These are phyloP conservation scores for Podarcis cretensis DNA, from an alignment of 2,113 vertebrate genomes.

Conservation along the genomic window DNA sequence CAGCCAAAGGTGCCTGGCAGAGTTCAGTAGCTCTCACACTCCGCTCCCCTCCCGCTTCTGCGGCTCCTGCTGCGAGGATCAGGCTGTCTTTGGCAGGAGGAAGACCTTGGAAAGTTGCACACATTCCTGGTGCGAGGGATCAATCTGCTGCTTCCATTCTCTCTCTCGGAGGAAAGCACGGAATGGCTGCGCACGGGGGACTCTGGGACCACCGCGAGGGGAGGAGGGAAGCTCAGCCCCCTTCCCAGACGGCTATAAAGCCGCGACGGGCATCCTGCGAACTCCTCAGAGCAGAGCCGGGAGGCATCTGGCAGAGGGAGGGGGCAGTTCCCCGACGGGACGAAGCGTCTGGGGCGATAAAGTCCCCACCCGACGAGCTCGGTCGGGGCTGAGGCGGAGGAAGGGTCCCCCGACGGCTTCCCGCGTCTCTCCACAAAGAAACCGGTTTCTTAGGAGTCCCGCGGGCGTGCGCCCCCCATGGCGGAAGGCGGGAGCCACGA, in stretches of 20 bases:
- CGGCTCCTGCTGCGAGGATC: neutral
- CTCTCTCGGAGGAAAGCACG: constrained; percentile 5
- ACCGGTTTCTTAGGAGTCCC: neutral
- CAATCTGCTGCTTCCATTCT: neutral
- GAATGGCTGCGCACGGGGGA: constrained; percentile 48
- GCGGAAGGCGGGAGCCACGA: neutral
- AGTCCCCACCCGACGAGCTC: too few relatives aligned
- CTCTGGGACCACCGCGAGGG: constrained; percentile 76
- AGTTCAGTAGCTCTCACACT: neutral
- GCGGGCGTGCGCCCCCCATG: neutral
- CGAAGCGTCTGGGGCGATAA: neutral
- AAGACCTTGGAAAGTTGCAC: constrained; percentile 22
- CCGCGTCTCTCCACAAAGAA: neutral
- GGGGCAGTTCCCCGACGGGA: neutral
- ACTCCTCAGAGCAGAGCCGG: constrained; percentile 42
- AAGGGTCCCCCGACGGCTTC: neutral
- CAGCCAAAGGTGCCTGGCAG: constrained; percentile 5
- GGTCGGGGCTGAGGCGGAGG: neutral
- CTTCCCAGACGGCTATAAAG: constrained; percentile 81
- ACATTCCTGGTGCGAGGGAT: constrained; percentile 17
- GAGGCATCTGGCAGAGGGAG: neutral
- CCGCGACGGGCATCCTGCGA: constrained; percentile 60
- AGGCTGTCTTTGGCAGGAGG: constrained; percentile 25
- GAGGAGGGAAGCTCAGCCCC: constrained; percentile 83
- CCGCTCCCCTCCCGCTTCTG: neutral